Base-by-base conservation (phyloP, 2,888 invertebrate genomes). In the Chaitophorus viminalis region DNA sequence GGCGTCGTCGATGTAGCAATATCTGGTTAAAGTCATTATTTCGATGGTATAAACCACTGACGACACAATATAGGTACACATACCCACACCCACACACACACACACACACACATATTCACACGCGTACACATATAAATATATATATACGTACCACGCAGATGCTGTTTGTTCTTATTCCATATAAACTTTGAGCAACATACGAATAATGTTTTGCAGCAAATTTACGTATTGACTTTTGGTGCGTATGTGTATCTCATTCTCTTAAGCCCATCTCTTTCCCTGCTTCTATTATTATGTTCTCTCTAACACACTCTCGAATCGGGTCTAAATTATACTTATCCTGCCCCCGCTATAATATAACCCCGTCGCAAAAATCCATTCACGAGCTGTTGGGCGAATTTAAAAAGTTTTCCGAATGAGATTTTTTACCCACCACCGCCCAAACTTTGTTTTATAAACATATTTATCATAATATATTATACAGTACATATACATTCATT, bases 21-120 rank as follows among this genome's bases (percentile, higher is more conserved):
- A n/a, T 17, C 78, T 33, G 29, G 39, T 81, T 39, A 31, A 17
- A 65, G 65, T 39, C 65, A 68, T 81, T 81, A 81, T 81, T 70
- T 70, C 31, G 39, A 81, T 68, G 81, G 65, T 65, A 79, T 68
- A 68, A 81, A 81, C 39, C 39, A 29, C 36, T n/a, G n/a, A n/a
- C 11, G 8, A n/a, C 11, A 11, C n/a, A n/a, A n/a, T n/a, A n/a
- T n/a, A n/a, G n/a, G n/a, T n/a, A n/a, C n/a, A n/a, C n/a, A n/a
- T n/a, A n/a, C n/a, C n/a, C n/a, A n/a, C n/a, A n/a, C n/a, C n/a
- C n/a, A n/a, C 31, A 33, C 31, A 52, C 29, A 77, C 52, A 52
- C 76, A 77, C 21, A 70, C 70, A 76, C n/a, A 21, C 77, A 76
- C 46, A 46, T 46, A 52, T 46, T 29, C n/a, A 18, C 77, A 76